Evolutionary conservation across 2,797 vertebrate genomes (phyloP).

Genomic region (Alectoris magna): DNA sequence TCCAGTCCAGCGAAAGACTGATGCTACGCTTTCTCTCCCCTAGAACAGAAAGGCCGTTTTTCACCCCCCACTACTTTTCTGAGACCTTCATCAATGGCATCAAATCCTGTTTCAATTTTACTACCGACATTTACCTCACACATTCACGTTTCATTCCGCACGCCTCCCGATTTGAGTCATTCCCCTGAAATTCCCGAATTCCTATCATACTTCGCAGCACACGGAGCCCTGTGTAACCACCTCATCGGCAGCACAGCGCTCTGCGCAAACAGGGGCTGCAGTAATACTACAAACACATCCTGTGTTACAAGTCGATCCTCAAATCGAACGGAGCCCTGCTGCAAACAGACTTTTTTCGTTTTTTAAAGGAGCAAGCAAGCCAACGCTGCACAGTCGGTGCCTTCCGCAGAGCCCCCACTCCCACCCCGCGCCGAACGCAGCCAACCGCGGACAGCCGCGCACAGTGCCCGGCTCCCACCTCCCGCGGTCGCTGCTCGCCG

Average conservation of each 20-base stretch:
- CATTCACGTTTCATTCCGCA: background rate
- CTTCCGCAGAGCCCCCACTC: background rate
- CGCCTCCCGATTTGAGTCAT: background rate
- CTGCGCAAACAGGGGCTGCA: background rate
- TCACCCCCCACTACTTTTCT: fast-evolving
- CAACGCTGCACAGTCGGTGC: background rate
- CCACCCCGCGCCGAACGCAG: background rate
- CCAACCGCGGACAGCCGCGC: background rate
- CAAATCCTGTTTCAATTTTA: fast-evolving
- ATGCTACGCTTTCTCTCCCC: background rate
- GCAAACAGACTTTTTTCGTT: background rate
- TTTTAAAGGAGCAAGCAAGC: background rate
- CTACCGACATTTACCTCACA: background rate
- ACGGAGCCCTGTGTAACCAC: background rate
- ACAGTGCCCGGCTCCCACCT: conserved; percentile 8
- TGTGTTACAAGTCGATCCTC: background rate
- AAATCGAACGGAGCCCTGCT: fast-evolving
- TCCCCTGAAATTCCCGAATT: conserved; percentile 39
- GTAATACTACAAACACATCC: background rate
- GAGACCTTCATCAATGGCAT: background rate
- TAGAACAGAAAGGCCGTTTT: fast-evolving
- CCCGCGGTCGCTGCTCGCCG: background rate
- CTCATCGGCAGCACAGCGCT: background rate
- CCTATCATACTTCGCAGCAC: background rate
- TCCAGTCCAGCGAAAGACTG: background rate